phyloP scores from a whole-genome alignment of 2,113 vertebrate genomes.

The Xenotilapia caudafasciata region DNA sequence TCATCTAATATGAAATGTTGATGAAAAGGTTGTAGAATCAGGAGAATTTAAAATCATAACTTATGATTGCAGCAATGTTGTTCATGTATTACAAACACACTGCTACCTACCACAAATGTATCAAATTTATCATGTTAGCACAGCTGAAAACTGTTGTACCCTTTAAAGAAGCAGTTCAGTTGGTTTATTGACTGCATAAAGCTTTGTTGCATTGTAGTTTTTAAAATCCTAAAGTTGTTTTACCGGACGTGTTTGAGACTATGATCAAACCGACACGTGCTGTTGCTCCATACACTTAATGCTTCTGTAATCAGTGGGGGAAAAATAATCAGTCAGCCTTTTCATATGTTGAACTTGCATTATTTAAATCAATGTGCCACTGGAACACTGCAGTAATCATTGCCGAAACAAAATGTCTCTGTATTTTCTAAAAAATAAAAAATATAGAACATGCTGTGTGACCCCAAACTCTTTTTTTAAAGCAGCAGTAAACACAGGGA shows the following conservation, averaged over 20 bases:
- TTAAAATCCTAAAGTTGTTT: background rate
- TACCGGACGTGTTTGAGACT: background rate
- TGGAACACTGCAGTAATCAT: background rate
- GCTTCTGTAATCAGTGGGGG: background rate
- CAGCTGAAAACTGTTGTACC: background rate
- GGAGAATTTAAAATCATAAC: background rate
- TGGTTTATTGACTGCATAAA: background rate
- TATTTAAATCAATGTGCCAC: background rate
- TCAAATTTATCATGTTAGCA: background rate
- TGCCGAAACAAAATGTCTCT: background rate
- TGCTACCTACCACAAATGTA: fast-evolving
- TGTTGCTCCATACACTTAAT: background rate
- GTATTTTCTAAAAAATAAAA: background rate
- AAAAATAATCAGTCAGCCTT: background rate
- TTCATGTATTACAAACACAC: background rate
- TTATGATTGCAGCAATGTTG: background rate
- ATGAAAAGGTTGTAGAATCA: background rate
- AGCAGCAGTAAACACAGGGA: background rate
- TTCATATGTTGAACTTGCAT: background rate
- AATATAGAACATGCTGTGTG: background rate
- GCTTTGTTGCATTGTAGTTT: background rate
- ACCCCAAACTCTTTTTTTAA: background rate
- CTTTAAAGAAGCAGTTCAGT: background rate
- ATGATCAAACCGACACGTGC: fast-evolving
- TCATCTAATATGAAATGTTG: background rate